A percentile compares a stretch with the other conserved stretches of the same genome.
phyloP scores from a whole-genome alignment of 2,797 vertebrate species.

The Pelobates cultripes region DNA sequence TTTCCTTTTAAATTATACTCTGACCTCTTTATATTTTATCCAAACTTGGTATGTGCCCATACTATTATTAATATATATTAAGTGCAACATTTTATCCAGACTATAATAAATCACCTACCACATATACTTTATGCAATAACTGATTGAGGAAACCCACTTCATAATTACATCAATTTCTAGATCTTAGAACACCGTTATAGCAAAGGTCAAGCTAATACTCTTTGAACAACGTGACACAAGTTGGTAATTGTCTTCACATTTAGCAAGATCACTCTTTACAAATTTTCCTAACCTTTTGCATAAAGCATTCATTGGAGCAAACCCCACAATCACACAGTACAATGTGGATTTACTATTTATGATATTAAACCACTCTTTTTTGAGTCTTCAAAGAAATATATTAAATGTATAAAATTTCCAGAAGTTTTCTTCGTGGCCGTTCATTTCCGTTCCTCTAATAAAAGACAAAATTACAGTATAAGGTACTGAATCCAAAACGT shows the following conservation, averaged over 20 bases:
- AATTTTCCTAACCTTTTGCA: slow-evolving; percentile 4
- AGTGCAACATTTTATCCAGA: too few species aligned
- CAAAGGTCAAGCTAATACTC: slow-evolving; percentile 6
- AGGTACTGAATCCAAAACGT: background rate
- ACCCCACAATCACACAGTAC: background rate
- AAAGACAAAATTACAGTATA: slow-evolving; percentile 9
- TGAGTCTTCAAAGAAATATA: slow-evolving; percentile 12
- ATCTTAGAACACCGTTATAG: background rate
- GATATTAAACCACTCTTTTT: slow-evolving; percentile 4
- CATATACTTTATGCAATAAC: background rate
- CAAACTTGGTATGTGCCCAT: too few species aligned
- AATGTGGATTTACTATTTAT: slow-evolving; percentile 12
- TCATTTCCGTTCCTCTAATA: slow-evolving; percentile 35
- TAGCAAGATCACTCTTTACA: slow-evolving; percentile 13
- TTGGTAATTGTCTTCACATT: slow-evolving; percentile 6
- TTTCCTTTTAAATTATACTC: too few species aligned
- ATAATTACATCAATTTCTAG: background rate
- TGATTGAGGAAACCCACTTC: background rate
- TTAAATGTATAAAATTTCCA: slow-evolving; percentile 28
- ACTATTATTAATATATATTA: too few species aligned
- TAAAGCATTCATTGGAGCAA: slow-evolving; percentile 3
- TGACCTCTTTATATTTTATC: too few species aligned
- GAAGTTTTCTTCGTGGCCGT: slow-evolving; percentile 10
- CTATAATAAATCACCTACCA: background rate
- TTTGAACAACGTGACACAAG: background rate